A percentile compares a stretch with the other conserved stretches of the same genome.
Evolutionary conservation across 2,797 vertebrate genomes (phyloP).

Genomic region (Neosilurus hyrtlii): DNA sequence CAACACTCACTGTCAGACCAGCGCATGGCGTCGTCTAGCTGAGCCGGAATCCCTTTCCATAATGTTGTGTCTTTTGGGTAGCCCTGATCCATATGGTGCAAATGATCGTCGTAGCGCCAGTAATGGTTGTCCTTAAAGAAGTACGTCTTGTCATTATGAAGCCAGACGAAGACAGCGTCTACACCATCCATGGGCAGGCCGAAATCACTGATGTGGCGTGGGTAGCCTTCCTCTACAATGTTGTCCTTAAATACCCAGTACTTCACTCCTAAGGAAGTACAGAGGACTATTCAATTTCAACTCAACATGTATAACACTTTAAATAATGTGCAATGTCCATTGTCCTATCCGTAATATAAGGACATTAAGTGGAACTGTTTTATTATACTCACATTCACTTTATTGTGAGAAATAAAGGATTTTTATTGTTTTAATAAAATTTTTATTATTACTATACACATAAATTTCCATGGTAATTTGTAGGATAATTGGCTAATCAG

Average conservation of each 20-base stretch:
- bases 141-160: constrained; percentile 95
- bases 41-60: constrained; percentile 88
- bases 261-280: constrained; percentile 77
- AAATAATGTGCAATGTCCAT: too few species aligned
- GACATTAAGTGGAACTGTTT: too few species aligned
- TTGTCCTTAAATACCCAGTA: constrained; percentile 99
- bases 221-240: constrained; percentile 92
- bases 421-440: too few species aligned
- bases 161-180: constrained; percentile 90
- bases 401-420: too few species aligned
- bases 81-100: constrained; percentile 85
- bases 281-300: constrained; percentile 1
- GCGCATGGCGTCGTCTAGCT: constrained; percentile 88
- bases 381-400: too few species aligned
- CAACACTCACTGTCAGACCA: constrained; percentile 91
- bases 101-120: constrained; percentile 91
- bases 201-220: constrained; percentile 88
- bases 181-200: constrained; percentile 85
- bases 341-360: too few species aligned
- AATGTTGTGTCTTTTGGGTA: constrained; percentile 84
- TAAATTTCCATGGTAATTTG: too few species aligned
- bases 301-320: too few species aligned
- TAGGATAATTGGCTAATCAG: too few species aligned
- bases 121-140: constrained; percentile 92
- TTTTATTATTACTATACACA: too few species aligned